A percentile compares a stretch with the other conserved stretches of the same genome.
phyloP scores from a whole-genome alignment of 2,113 vertebrate genomes.

The Maccullochella peelii region DNA sequence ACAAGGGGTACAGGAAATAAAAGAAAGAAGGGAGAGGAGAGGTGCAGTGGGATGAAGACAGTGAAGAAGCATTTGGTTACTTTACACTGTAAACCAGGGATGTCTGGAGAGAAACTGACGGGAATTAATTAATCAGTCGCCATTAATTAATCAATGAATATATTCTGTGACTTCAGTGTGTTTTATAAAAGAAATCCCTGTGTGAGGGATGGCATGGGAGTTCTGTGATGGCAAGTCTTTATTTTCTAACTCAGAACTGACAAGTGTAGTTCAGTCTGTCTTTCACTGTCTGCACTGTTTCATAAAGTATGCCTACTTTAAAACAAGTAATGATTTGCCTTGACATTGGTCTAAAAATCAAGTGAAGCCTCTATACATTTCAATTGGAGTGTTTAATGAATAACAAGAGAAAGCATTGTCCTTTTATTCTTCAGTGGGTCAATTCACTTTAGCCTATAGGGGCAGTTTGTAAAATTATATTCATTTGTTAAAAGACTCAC shows the following conservation, averaged over 20 bases:
- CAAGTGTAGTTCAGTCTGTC: background rate
- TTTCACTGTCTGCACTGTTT: background rate
- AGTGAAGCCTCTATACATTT: background rate
- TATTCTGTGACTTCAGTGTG: background rate
- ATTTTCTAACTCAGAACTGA: background rate
- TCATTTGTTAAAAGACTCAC: constrained; percentile 59
- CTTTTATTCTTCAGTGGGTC: background rate
- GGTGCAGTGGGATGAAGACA: background rate
- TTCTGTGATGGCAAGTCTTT: background rate
- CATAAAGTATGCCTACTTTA: background rate
- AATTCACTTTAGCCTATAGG: constrained; percentile 2
- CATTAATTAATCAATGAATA: background rate
- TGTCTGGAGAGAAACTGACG: background rate
- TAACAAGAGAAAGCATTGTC: background rate
- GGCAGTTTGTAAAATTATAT: constrained; percentile 47
- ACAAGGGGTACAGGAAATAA: background rate
- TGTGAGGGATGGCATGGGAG: background rate
- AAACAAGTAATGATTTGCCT: background rate
- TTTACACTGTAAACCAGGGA: background rate
- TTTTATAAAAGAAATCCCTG: background rate
- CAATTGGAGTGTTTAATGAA: background rate
- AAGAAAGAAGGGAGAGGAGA: background rate
- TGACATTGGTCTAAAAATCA: background rate
- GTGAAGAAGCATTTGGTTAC: background rate
- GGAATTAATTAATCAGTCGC: background rate